Conservation (phyloP, 1,140 invertebrate species). For the Hylyphantes graminicola region DNA sequence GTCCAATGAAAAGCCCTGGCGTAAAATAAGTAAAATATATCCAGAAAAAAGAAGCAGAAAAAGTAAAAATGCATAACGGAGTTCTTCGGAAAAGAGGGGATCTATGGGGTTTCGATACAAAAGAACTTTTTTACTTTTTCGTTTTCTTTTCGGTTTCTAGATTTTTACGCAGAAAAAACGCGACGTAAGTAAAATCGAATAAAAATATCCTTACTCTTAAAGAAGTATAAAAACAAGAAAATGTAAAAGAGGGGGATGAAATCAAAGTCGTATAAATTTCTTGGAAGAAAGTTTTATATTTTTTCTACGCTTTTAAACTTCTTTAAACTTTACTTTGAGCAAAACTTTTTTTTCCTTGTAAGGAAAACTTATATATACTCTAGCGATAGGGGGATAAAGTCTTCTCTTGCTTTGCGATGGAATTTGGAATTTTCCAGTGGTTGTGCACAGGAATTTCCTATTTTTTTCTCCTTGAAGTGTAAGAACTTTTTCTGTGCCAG, state of each 20-base stretch:
- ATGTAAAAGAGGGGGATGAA: conserved; percentile 20
- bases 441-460: conserved; percentile 1
- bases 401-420: not conserved
- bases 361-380: too few species aligned
- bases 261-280: conserved; percentile 60
- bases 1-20: conserved; percentile 48
- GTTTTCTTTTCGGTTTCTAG: conserved; percentile 7
- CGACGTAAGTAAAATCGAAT: conserved; percentile 59
- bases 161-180: conserved; percentile 34
- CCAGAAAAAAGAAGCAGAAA: not conserved
- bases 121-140: conserved; percentile 1
- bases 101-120: conserved; percentile 40
- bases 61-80: conserved; percentile 55
- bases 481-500: not conserved
- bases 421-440: conserved; percentile 33
- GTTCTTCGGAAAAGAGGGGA: not conserved
- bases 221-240: conserved; percentile 59
- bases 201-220: conserved; percentile 60
- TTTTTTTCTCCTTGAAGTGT: not conserved
- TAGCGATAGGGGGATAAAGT: too few species aligned
- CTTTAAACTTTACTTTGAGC: conserved; percentile 39
- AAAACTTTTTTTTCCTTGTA: conserved; percentile 50
- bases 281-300: conserved; percentile 28
- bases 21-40: conserved; percentile 60
- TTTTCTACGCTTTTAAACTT: conserved; percentile 23